Evolutionary conservation across 2,797 vertebrate genomes (phyloP).

Genomic region (Naso thynnoides): DNA sequence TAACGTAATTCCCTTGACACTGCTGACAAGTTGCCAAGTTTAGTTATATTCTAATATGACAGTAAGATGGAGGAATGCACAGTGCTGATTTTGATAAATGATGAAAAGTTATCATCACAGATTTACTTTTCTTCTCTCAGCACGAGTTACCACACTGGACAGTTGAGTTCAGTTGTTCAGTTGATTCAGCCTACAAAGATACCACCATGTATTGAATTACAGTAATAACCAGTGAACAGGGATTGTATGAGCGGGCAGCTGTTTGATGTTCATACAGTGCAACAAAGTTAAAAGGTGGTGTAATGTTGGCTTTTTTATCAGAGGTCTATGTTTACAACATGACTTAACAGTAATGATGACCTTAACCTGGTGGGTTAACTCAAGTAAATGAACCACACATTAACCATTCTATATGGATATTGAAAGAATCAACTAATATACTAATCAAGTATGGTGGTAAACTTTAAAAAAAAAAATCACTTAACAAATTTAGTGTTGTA

Average conservation of each 20-base stretch:
- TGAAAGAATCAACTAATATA: background rate
- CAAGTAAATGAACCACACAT: background rate
- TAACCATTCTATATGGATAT: background rate
- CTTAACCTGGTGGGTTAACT: background rate
- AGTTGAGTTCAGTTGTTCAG: no score
- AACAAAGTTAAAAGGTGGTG: background rate
- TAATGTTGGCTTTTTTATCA: background rate
- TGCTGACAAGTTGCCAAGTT: background rate
- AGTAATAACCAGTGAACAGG: background rate
- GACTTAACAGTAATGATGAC: background rate
- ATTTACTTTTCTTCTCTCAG: background rate
- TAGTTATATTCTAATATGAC: background rate
- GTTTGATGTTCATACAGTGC: background rate
- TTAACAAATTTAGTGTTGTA: background rate
- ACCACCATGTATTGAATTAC: background rate
- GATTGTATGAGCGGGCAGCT: no score
- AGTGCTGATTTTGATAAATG: background rate
- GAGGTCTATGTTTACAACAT: background rate
- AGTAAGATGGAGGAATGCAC: background rate
- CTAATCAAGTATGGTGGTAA: background rate
- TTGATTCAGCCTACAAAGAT: no score
- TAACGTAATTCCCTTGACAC: constrained; percentile 6
- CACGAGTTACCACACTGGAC: constrained; percentile 23
- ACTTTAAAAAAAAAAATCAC: background rate
- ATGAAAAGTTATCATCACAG: background rate